These are phyloP conservation scores for Pantherophis vulpinus DNA, from an alignment of 2,797 vertebrate species.

Conservation along the genomic window DNA sequence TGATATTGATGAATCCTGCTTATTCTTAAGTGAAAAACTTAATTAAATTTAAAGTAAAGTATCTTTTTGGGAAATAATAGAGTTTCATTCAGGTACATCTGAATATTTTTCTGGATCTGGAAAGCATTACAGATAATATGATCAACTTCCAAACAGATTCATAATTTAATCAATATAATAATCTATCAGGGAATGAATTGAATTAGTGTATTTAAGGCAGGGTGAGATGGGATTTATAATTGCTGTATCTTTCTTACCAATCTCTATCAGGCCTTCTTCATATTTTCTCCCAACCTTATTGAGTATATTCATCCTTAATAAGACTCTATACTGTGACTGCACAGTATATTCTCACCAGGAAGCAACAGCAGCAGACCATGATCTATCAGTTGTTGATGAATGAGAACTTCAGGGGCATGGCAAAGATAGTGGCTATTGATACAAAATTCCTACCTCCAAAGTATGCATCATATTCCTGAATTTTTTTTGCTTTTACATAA, in stretches of 20 bases:
- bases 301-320: neutral
- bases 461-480: neutral
- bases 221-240: neutral
- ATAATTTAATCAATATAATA: neutral
- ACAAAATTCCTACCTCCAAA: neutral
- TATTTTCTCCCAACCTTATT: neutral
- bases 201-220: neutral
- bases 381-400: neutral
- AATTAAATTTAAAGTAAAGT: neutral
- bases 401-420: neutral
- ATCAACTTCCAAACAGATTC: too few species aligned
- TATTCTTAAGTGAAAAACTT: neutral
- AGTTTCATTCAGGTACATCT: neutral
- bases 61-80: neutral
- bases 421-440: neutral
- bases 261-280: neutral
- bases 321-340: neutral
- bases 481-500: neutral
- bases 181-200: neutral
- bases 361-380: neutral
- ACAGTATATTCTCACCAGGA: neutral
- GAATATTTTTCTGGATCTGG: neutral
- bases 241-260: neutral
- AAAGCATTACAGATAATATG: neutral
- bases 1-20: too few species aligned